These are phyloP conservation scores for Patella ulyssiponensis DNA, from an alignment of 2,888 invertebrate species.

Conservation along the genomic window DNA sequence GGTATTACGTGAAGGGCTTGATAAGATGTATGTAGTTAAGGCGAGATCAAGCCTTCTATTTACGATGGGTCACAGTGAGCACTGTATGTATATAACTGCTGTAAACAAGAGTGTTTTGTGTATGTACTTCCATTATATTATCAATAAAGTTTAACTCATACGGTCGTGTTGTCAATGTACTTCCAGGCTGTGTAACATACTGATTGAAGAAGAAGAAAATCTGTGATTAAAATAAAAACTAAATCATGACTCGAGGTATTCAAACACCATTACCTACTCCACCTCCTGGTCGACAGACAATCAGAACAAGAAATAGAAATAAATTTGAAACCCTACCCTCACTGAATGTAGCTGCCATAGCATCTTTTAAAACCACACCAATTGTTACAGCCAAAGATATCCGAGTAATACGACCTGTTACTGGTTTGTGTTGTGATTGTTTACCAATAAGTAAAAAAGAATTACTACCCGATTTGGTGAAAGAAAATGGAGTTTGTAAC, in stretches of 20 bases:
- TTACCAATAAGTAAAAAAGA: conserved; percentile 57
- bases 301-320: neutral
- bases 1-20: too few relatives aligned
- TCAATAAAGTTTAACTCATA: too few relatives aligned
- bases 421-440: conserved; percentile 60
- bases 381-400: conserved; percentile 53
- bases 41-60: too few relatives aligned
- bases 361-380: conserved; percentile 57
- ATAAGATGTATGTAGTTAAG: too few relatives aligned
- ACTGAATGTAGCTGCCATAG: conserved; percentile 47
- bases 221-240: too few relatives aligned
- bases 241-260: neutral
- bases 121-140: too few relatives aligned
- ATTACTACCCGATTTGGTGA: conserved; percentile 1
- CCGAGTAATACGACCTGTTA: conserved; percentile 49
- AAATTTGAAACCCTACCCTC: neutral
- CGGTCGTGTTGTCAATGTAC: too few relatives aligned
- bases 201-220: too few relatives aligned
- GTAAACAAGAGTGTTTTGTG: too few relatives aligned
- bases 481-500: neutral
- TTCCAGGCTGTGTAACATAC: too few relatives aligned
- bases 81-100: too few relatives aligned
- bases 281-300: neutral
- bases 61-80: too few relatives aligned
- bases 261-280: neutral